Percentiles rank a stretch among this genome's conserved stretches.
Evolutionary conservation across 2,888 invertebrate species (phyloP).

Genomic region (Drosophila mulleri): DNA sequence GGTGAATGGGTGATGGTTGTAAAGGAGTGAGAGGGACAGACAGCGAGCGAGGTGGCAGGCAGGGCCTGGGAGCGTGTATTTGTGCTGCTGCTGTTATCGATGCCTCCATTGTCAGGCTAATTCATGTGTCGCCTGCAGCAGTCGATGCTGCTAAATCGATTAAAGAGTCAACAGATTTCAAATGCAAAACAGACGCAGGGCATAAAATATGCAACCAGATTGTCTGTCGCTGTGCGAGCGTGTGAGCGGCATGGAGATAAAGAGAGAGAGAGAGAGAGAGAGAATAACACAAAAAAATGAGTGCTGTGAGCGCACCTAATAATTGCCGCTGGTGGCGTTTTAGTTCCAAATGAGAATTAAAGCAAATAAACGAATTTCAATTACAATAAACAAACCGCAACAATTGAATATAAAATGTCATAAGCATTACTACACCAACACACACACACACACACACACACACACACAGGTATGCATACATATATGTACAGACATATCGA

Average conservation of each 20-base stretch:
- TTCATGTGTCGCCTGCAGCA: slow-evolving; percentile 79
- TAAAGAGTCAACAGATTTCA: slow-evolving; percentile 70
- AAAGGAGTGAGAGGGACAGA: neutral
- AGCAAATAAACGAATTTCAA: slow-evolving; percentile 55
- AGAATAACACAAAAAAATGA: neutral
- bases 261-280: neutral
- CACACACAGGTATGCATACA: neutral
- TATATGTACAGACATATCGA: slow-evolving; percentile 10
- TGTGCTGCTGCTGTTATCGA: slow-evolving; percentile 43
- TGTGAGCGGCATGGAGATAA: no score
- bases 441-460: neutral
- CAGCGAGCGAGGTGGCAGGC: neutral
- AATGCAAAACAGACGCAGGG: slow-evolving; percentile 37
- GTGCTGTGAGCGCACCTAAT: slow-evolving; percentile 14
- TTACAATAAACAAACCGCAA: slow-evolving; percentile 57
- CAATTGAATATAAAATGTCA: slow-evolving; percentile 54
- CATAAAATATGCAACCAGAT: slow-evolving; percentile 43
- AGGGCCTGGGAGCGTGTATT: neutral
- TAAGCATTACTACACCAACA: slow-evolving; percentile 18
- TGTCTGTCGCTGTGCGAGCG: slow-evolving; percentile 3
- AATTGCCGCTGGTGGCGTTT: slow-evolving; percentile 26
- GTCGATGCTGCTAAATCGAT: slow-evolving; percentile 68
- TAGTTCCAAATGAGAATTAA: slow-evolving; percentile 19
- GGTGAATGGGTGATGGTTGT: slow-evolving; percentile 6
- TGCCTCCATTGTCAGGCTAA: slow-evolving; percentile 71